Base-by-base conservation (phyloP, 2,888 invertebrate genomes). In the Drosophila antonietae region DNA sequence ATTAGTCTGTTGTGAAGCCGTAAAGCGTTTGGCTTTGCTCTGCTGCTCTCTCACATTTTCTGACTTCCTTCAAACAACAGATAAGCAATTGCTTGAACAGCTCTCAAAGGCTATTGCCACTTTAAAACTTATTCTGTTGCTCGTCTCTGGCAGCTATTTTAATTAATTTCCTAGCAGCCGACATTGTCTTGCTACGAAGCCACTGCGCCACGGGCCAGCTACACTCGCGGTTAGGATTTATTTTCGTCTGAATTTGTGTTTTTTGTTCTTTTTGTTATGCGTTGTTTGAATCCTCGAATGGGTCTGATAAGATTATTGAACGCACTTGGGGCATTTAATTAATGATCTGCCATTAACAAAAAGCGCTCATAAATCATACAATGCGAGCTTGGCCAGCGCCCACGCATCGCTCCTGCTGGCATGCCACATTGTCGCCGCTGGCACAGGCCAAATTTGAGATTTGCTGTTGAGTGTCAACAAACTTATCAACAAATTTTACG, bases 281-380 rank as follows among this genome's bases (percentile, higher is more conserved):
- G n/a, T n/a, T 39, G 49, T 35, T 47, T 33, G 44, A 60, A 9
- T 55, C 18, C 28, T 60, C 23, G 10, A 35, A 20, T 35, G 39
- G 47, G 55, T 46, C 68, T 47, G 55, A 60, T 75, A 61, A 63
- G 60, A 55, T 51, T 61, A 64, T 67, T 53, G 67, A 60, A 53
- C 47, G 52, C 63, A 71, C 77, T 80, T 77, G 67, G 74, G 76
- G 51, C 74, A 67, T 78, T 77, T 76, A 87, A 89, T 83, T 89
- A 87, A 89, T 83, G 81, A 77, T 77, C 68, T 79, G 87, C 60
- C 87, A 87, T 71, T 79, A 70, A 56, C 79, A 73, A 71, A 60
- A 60, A 72, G 59, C 55, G 71, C 66, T 65, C 76, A 83, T 84
- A 86, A 84, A 84, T 89, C 87, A 84, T 23, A 60, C 68, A 73